These are phyloP conservation scores for Calidris pugnax DNA, from an alignment of 2,113 vertebrate species.

Conservation along the genomic window DNA sequence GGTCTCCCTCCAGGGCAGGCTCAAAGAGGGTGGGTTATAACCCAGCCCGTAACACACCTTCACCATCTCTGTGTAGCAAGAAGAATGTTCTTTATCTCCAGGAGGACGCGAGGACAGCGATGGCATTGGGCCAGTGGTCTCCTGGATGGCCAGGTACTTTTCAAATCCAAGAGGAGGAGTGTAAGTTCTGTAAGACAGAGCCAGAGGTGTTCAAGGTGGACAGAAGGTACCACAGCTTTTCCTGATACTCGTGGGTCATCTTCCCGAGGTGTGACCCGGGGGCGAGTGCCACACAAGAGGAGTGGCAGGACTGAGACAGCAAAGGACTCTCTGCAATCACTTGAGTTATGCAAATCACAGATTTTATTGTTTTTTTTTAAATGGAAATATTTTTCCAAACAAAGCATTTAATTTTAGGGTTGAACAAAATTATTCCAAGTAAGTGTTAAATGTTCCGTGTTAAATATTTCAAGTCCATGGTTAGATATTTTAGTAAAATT, in stretches of 20 bases:
- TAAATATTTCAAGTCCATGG: neutral
- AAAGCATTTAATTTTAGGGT: neutral
- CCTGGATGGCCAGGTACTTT: neutral
- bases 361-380: neutral
- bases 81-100: neutral
- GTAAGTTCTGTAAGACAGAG: neutral
- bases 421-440: neutral
- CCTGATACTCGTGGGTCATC: neutral
- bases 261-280: neutral
- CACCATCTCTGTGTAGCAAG: neutral
- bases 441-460: neutral
- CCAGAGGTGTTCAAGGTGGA: neutral
- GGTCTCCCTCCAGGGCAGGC: neutral
- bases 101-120: neutral
- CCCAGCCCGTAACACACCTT: accelerated
- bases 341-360: neutral
- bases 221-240: neutral
- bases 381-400: neutral
- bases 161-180: neutral
- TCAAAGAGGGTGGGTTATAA: accelerated
- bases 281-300: neutral
- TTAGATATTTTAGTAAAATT: neutral
- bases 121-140: neutral
- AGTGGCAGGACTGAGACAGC: neutral
- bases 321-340: neutral